Percentiles rank a stretch among this genome's conserved stretches.
Evolutionary conservation across 2,113 vertebrate genomes (phyloP).

Genomic region (Vanacampus margaritifer): DNA sequence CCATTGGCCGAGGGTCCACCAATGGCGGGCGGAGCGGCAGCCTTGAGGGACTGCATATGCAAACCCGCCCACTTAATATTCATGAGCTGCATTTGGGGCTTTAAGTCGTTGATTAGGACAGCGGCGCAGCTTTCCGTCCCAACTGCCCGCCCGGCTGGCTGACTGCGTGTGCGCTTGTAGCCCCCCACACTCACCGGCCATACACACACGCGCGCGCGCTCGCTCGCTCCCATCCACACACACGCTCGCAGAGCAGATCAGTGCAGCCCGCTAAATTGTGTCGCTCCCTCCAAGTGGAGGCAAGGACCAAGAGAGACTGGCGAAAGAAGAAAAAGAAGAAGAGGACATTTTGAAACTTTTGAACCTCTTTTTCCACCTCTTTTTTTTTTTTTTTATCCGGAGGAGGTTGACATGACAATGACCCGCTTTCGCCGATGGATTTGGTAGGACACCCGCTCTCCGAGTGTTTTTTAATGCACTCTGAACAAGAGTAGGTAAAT

Average conservation of each 20-base stretch:
- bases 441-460: slow-evolving; percentile 96
- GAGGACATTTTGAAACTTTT: slow-evolving; percentile 80
- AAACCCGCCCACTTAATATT: slow-evolving; percentile 91
- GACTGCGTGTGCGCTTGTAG: slow-evolving; percentile 51
- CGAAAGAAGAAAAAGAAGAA: slow-evolving; percentile 58
- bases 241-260: slow-evolving; percentile 69
- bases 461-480: slow-evolving; percentile 97
- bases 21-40: slow-evolving; percentile 75
- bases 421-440: slow-evolving; percentile 91
- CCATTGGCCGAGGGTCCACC: slow-evolving; percentile 84
- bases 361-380: slow-evolving; percentile 64
- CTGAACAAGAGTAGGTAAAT: slow-evolving; percentile 99
- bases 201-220: slow-evolving; percentile 5
- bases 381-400: slow-evolving; percentile 18
- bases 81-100: slow-evolving; percentile 94
- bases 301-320: slow-evolving; percentile 56
- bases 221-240: slow-evolving; percentile 38
- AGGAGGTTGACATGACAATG: slow-evolving; percentile 87
- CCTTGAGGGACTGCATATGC: slow-evolving; percentile 90
- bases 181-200: slow-evolving; percentile 50
- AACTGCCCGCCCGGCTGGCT: slow-evolving; percentile 76
- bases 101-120: slow-evolving; percentile 99
- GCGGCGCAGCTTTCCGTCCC: slow-evolving; percentile 91
- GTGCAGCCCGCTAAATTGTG: slow-evolving; percentile 82
- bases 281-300: slow-evolving; percentile 78